phyloP scores from a whole-genome alignment of 2,113 vertebrate species.

The Blennius ocellaris region DNA sequence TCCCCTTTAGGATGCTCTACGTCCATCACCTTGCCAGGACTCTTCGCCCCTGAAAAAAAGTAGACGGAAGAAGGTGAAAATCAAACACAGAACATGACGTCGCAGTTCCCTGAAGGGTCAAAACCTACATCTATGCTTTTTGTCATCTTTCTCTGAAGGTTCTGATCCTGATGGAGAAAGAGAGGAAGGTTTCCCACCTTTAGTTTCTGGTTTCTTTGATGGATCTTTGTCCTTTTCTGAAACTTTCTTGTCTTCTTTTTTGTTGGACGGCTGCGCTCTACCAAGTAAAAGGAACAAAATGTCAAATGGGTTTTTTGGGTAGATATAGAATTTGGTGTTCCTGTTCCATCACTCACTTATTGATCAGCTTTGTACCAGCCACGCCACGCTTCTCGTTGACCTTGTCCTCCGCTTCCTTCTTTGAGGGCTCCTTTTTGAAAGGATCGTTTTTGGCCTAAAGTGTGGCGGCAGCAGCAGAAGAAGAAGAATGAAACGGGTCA shows the following conservation, averaged over 20 bases:
- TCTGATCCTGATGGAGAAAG: conserved; percentile 82
- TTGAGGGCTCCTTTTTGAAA: conserved; percentile 93
- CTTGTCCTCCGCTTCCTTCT: conserved; percentile 94
- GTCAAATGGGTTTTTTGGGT: not conserved
- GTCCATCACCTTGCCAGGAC: conserved; percentile 88
- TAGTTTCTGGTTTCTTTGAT: conserved; percentile 89
- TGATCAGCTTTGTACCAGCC: conserved; percentile 84
- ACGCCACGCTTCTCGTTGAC: conserved; percentile 88
- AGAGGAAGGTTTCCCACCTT: conserved; percentile 86
- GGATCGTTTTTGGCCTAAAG: conserved; percentile 94
- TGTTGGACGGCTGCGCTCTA: conserved; percentile 86
- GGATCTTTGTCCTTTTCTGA: conserved; percentile 93
- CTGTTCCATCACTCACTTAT: conserved; percentile 76
- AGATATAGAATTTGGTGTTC: not conserved
- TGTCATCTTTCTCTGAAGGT: conserved; percentile 90
- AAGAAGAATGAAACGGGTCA: not conserved
- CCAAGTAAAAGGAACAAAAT: not conserved
- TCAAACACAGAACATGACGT: not conserved
- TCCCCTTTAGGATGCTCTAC: conserved; percentile 89
- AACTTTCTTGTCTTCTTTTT: conserved; percentile 95
- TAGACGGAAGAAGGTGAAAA: not conserved
- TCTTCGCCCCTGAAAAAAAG: conserved; percentile 84
- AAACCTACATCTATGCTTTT: conserved; percentile 90
- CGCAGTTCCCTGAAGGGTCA: not conserved
- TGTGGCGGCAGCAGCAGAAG: not conserved